phyloP scores from a whole-genome alignment of 2,113 vertebrate genomes.

The Upupa epops region DNA sequence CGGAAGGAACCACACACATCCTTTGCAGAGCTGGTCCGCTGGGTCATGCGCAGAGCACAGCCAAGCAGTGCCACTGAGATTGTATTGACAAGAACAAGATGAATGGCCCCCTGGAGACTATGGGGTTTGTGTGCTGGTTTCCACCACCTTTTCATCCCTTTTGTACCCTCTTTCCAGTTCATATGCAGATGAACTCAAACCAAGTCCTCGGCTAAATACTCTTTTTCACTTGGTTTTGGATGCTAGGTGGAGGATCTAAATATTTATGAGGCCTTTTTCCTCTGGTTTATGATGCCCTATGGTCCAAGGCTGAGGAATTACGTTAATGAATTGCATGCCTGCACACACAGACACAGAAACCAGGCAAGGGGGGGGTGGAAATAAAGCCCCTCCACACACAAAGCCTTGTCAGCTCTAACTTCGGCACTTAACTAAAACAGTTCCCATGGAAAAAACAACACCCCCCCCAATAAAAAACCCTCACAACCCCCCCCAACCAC shows the following conservation, averaged over 20 bases:
- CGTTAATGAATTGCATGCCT: slow-evolving; percentile 87
- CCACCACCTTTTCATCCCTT: slow-evolving; percentile 80
- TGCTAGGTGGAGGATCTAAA: slow-evolving; percentile 74
- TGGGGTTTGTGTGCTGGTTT: slow-evolving; percentile 72
- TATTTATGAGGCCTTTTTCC: slow-evolving; percentile 79
- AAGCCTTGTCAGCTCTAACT: slow-evolving; percentile 68
- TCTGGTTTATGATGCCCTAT: slow-evolving; percentile 71
- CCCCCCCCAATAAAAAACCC: too few relatives aligned
- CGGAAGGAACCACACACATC: neutral
- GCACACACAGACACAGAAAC: slow-evolving; percentile 81
- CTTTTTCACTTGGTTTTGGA: slow-evolving; percentile 64
- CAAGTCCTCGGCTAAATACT: slow-evolving; percentile 68
- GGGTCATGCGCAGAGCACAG: slow-evolving; percentile 67
- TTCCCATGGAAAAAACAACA: slow-evolving; percentile 75
- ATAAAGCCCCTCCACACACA: slow-evolving; percentile 45
- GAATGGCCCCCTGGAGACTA: slow-evolving; percentile 76
- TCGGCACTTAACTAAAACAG: slow-evolving; percentile 69
- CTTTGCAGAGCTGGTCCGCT: slow-evolving; percentile 31
- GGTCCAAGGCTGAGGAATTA: slow-evolving; percentile 80
- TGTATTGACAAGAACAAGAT: slow-evolving; percentile 72
- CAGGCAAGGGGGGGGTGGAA: slow-evolving; percentile 63
- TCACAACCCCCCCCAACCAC: too few relatives aligned
- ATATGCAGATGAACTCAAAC: slow-evolving; percentile 81
- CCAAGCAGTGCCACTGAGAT: slow-evolving; percentile 41
- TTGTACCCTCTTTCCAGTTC: slow-evolving; percentile 75